phyloP scores from a whole-genome alignment of 1,140 invertebrate genomes.

The Drosophila kepulauana region DNA sequence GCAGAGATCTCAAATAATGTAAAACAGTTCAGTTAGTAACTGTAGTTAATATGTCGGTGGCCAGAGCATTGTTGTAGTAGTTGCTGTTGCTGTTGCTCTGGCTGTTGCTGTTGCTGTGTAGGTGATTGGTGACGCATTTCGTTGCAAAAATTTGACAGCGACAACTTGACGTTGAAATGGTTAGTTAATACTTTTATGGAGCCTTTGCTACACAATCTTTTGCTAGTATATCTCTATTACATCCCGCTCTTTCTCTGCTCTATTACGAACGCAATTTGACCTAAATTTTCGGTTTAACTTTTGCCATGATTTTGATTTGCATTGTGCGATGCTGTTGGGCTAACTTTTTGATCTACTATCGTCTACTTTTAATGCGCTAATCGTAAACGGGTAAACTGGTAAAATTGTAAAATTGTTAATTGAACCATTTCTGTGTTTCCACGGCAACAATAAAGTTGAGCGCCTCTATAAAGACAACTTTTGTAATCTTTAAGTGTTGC shows the following conservation, averaged over 20 bases:
- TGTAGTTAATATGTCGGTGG: conserved; percentile 44
- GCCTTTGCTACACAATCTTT: conserved; percentile 19
- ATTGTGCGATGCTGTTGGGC: conserved; percentile 63
- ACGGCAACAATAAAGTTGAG: conserved; percentile 40
- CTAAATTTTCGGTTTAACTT: conserved; percentile 56
- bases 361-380: conserved; percentile 76
- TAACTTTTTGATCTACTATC: conserved; percentile 59
- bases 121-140: conserved; percentile 39
- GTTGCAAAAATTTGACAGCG: conserved; percentile 57
- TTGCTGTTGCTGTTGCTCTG: neutral
- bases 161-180: conserved; percentile 48
- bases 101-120: conserved; percentile 6
- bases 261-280: conserved; percentile 64
- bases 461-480: conserved; percentile 41
- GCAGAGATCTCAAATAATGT: conserved; percentile 62
- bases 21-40: conserved; percentile 74
- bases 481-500: conserved; percentile 78
- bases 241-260: conserved; percentile 13
- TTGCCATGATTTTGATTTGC: conserved; percentile 62
- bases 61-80: conserved; percentile 19
- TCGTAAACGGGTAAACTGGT: conserved; percentile 60
- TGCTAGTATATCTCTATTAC: conserved; percentile 14
- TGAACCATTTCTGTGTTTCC: conserved; percentile 24
- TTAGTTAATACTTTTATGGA: conserved; percentile 63
- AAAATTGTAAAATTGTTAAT: conserved; percentile 17